Base-by-base conservation (phyloP, 2,888 invertebrate species). In the Drosophila kambysellisi region DNA sequence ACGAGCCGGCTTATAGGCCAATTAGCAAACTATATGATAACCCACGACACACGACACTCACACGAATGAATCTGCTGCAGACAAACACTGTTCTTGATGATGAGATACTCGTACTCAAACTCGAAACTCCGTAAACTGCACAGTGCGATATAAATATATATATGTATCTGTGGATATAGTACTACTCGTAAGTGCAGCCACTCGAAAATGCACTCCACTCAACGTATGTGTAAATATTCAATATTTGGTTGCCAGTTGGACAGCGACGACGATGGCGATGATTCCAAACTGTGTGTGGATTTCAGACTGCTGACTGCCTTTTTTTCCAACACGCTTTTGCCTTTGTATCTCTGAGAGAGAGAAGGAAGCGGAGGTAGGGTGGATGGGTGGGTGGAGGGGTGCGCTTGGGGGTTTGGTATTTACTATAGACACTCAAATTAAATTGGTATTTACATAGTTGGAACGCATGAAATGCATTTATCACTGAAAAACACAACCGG, bases 401-500 rank as follows among this genome's bases (percentile, higher is more conserved):
- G 25, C 46, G 46, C 25, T 46, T 29, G 9, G 70, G 62, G 46
- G 61, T 41, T 76, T 76, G 50, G 60, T 88, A 80, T 84, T 88
- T 80, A 77, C 83, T 80, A 67, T 74, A 74, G 83, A 83, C 91
- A 92, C 91, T 92, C 89, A 91, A 91, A 90, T 91, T 91, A 91
- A 92, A 92, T 91, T 92, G 91, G 81, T 91, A 90, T 92, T 91
- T 91, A 83, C 78, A 87, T 86, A 88, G 91, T 76, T 88, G 90
- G 79, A 79, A 84, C 81, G 87, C 89, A 90, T 80, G 85, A 88
- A 88, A 86, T 88, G 84, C 87, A 89, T 82, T 86, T 86, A 86
- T 88, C 88, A 82, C 81, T 79, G 69, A 70, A 61, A 58, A 72
- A 56, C 56, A 39, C 56, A 37, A 37, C 17, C 65, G 37, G 50